Conservation (phyloP, 2,888 invertebrate genomes). For the Andrena flavipes region DNA sequence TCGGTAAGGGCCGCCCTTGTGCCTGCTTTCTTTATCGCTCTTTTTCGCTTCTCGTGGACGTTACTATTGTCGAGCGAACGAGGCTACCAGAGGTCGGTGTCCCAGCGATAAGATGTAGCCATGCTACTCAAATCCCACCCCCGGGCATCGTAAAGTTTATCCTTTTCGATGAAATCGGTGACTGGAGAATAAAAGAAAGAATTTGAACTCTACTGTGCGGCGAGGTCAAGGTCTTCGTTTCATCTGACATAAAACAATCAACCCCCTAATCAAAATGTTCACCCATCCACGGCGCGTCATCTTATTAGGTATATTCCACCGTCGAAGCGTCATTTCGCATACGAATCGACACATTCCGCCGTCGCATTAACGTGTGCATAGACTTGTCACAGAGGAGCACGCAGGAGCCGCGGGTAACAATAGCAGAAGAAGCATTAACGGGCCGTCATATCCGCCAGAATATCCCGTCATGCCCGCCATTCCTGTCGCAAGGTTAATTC, state of each 20-base stretch:
- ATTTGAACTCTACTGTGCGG: not conserved
- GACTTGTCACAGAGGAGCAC: slow-evolving; percentile 15
- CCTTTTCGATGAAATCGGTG: not conserved
- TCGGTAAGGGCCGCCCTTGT: slow-evolving; percentile 74
- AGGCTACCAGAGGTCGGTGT: slow-evolving; percentile 13
- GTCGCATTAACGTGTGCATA: not conserved
- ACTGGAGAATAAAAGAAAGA: not conserved
- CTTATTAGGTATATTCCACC: slow-evolving; percentile 21
- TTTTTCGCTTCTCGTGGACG: slow-evolving; percentile 39
- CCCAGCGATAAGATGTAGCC: slow-evolving; percentile 18
- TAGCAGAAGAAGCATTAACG: slow-evolving; percentile 42
- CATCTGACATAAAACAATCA: slow-evolving; percentile 3
- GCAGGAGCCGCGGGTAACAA: slow-evolving; percentile 30
- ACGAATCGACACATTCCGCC: slow-evolving; percentile 44
- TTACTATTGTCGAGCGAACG: slow-evolving; percentile 32
- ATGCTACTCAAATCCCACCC: slow-evolving; percentile 11
- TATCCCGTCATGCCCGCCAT: slow-evolving; percentile 33
- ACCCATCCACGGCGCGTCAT: not conserved
- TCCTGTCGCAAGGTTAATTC: slow-evolving; percentile 51
- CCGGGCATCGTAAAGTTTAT: not conserved
- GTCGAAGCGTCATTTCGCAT: slow-evolving; percentile 3
- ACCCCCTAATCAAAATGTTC: slow-evolving; percentile 20
- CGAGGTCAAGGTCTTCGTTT: too few relatives aligned
- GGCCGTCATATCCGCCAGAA: slow-evolving; percentile 35
- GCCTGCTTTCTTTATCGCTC: slow-evolving; percentile 46